Evolutionary conservation across 2,113 vertebrate genomes (phyloP).

Genomic region (Ptychochromis oligacanthus): DNA sequence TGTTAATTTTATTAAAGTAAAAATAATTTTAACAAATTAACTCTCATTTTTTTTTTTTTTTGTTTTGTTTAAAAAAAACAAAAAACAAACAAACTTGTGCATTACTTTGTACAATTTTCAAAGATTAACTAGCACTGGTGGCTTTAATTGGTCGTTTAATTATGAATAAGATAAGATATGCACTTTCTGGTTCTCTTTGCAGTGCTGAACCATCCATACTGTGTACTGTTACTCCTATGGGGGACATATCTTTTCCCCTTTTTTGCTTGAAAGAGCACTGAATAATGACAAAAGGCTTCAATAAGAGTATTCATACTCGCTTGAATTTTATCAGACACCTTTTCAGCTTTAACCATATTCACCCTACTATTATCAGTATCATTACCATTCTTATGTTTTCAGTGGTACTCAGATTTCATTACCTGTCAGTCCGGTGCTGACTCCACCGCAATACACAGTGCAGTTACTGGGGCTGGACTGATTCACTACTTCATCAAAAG

Average conservation of each 20-base stretch:
- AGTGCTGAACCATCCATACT: background rate
- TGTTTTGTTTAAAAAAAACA: too few species aligned
- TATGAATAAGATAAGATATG: background rate
- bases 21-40: too few species aligned
- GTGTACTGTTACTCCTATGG: accelerated
- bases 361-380: background rate
- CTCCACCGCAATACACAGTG: conserved; percentile 96
- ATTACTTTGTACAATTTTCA: too few species aligned
- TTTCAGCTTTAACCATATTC: too few species aligned
- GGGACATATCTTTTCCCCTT: background rate
- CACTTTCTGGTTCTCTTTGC: background rate
- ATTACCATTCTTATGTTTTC: background rate
- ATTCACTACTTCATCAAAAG: conserved; percentile 95
- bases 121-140: too few species aligned
- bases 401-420: background rate
- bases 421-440: conserved; percentile 95
- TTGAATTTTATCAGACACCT: background rate
- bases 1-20: too few species aligned
- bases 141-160: background rate
- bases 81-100: too few species aligned
- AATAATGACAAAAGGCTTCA: background rate
- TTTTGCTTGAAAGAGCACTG: background rate
- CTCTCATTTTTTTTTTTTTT: too few species aligned
- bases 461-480: conserved; percentile 98
- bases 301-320: background rate